A percentile compares a stretch with the other conserved stretches of the same genome.
Conservation (phyloP, 2,113 vertebrate species). For the Paracanthobrama guichenoti region DNA sequence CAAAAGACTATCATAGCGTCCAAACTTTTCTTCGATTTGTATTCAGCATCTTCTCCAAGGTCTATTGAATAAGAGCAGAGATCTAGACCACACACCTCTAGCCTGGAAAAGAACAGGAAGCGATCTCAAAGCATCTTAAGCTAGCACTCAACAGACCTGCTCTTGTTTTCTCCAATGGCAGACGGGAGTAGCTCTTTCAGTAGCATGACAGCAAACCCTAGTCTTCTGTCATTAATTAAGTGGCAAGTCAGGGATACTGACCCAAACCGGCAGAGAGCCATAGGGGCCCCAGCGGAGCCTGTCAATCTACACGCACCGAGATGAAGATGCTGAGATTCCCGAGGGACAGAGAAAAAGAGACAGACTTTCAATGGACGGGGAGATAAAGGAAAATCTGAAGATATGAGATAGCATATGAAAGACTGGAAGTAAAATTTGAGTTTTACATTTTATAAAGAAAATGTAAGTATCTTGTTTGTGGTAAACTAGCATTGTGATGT, state of each 20-base stretch:
- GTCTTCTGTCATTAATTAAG: constrained; percentile 69
- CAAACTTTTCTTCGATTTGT: constrained; percentile 36
- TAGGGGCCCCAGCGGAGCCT: constrained; percentile 60
- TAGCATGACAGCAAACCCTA: constrained; percentile 60
- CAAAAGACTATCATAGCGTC: constrained; percentile 29
- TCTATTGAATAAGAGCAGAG: constrained; percentile 45
- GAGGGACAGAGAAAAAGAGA: constrained; percentile 25
- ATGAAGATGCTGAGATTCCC: constrained; percentile 43
- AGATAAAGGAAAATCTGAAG: neutral
- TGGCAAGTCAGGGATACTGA: constrained; percentile 49
- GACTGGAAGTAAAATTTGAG: neutral
- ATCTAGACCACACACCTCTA: constrained; percentile 64
- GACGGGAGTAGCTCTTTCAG: constrained; percentile 58
- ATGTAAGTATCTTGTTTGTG: neutral
- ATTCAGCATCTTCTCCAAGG: constrained; percentile 34
- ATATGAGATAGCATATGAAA: neutral
- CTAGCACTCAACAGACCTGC: constrained; percentile 63
- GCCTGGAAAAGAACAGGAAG: constrained; percentile 49
- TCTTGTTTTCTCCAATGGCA: constrained; percentile 66
- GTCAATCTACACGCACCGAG: constrained; percentile 46
- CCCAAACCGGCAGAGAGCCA: constrained; percentile 60
- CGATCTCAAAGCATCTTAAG: constrained; percentile 69
- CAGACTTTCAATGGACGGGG: neutral
- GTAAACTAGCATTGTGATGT: neutral
- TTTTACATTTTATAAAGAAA: neutral